A percentile compares a stretch with the other conserved stretches of the same genome.
phyloP scores from a whole-genome alignment of 2,888 invertebrate genomes.

The Exephanes ischioxanthus region DNA sequence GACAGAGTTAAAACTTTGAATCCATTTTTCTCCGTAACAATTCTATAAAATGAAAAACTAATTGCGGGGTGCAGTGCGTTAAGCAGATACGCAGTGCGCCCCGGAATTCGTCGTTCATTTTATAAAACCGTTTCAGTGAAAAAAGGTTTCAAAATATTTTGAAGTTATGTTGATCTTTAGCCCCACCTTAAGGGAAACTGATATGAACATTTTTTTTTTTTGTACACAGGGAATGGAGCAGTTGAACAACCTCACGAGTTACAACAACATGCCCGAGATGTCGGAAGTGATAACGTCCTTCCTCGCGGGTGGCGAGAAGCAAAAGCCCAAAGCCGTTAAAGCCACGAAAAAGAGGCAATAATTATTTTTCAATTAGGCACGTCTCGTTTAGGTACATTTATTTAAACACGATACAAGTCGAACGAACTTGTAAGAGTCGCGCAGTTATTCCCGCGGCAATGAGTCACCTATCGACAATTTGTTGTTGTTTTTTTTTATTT shows the following conservation, averaged over 20 bases:
- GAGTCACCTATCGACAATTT: constrained; percentile 21
- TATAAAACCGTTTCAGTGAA: too few relatives aligned
- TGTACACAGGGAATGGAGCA: constrained; percentile 92
- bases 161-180: too few relatives aligned
- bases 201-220: not conserved
- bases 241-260: constrained; percentile 92
- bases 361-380: constrained; percentile 55
- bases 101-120: too few relatives aligned
- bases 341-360: constrained; percentile 84
- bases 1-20: too few relatives aligned
- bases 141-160: too few relatives aligned
- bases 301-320: constrained; percentile 90
- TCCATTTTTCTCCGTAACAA: too few relatives aligned
- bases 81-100: too few relatives aligned
- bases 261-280: constrained; percentile 96
- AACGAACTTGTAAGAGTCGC: constrained; percentile 16
- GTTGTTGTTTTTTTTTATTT: not conserved
- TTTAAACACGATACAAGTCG: constrained; percentile 20
- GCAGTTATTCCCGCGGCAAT: not conserved
- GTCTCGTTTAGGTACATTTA: constrained; percentile 39
- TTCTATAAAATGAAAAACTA: too few relatives aligned
- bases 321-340: constrained; percentile 85
- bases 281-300: constrained; percentile 97
- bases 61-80: too few relatives aligned
- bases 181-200: not conserved